These are phyloP conservation scores for Trichonephila clavipes DNA, from an alignment of 1,140 invertebrate species.

Conservation along the genomic window DNA sequence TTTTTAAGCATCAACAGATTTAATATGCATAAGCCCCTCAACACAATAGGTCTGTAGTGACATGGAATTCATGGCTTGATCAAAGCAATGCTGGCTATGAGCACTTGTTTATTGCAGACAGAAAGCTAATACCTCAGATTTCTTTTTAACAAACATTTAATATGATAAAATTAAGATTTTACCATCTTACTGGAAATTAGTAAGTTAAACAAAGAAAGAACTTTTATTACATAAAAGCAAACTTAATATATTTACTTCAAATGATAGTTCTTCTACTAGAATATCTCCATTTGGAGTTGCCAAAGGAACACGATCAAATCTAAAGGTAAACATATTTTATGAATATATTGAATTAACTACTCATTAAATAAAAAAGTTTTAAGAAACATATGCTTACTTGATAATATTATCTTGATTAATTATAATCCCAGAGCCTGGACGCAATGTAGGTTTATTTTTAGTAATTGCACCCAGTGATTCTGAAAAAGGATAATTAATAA, in stretches of 20 bases:
- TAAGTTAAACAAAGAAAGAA: no score
- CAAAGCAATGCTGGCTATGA: no score
- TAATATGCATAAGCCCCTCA: no score
- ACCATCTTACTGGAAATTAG: no score
- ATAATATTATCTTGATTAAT: conserved; percentile 95
- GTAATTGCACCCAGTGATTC: not conserved
- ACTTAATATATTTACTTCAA: conserved; percentile 85
- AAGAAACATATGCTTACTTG: conserved; percentile 78
- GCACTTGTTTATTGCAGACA: no score
- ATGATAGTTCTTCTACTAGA: conserved; percentile 91
- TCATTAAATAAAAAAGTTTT: not conserved
- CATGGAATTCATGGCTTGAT: no score
- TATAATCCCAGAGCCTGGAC: conserved; percentile 89
- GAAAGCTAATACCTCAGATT: no score
- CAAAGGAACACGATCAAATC: conserved; percentile 95
- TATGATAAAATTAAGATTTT: no score
- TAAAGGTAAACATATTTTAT: not conserved
- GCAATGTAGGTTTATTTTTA: conserved; percentile 37
- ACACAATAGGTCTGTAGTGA: no score
- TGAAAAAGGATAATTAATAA: not conserved
- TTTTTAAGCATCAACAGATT: no score
- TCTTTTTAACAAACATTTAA: no score
- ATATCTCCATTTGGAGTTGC: conserved; percentile 99
- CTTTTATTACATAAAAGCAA: no score
- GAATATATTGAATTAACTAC: not conserved